Evolutionary conservation across 2,888 invertebrate genomes (phyloP).

Genomic region (Alloplasta piceator): DNA sequence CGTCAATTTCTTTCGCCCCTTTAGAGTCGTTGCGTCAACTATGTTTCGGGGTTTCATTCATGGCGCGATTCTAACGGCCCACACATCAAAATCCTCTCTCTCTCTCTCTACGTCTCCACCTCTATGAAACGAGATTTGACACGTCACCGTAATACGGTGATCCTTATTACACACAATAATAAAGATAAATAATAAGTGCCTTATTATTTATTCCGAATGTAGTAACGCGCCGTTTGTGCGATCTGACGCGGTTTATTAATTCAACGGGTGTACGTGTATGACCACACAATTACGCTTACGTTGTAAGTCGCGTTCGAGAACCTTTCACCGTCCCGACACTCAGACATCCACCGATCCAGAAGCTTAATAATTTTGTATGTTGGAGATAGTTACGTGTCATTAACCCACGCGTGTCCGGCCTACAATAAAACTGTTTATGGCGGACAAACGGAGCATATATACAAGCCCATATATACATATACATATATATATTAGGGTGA

Average conservation of each 20-base stretch:
- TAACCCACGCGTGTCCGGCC: constrained; percentile 63
- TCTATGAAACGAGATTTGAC: no score
- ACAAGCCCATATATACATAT: background rate
- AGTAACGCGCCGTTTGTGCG: constrained; percentile 19
- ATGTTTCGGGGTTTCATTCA: no score
- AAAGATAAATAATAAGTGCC: background rate
- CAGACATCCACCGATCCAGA: constrained; percentile 45
- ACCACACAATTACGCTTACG: constrained; percentile 22
- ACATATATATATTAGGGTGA: no score
- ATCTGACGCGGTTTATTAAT: constrained; percentile 10
- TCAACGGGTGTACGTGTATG: background rate
- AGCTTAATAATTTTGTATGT: constrained; percentile 58
- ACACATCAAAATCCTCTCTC: background rate
- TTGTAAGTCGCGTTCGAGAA: constrained; percentile 34
- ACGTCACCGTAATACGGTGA: no score
- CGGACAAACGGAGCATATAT: constrained; percentile 9
- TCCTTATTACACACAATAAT: background rate
- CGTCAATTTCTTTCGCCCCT: no score
- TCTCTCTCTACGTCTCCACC: background rate
- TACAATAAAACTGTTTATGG: constrained; percentile 52
- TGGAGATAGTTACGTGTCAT: constrained; percentile 60
- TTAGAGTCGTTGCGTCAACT: no score
- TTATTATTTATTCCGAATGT: constrained; percentile 59
- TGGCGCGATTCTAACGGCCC: no score
- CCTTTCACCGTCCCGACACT: constrained; percentile 60